Percentiles rank a stretch among this genome's conserved stretches.
Evolutionary conservation across 1,140 invertebrate genomes (phyloP).

Genomic region (Apolygus lucorum): DNA sequence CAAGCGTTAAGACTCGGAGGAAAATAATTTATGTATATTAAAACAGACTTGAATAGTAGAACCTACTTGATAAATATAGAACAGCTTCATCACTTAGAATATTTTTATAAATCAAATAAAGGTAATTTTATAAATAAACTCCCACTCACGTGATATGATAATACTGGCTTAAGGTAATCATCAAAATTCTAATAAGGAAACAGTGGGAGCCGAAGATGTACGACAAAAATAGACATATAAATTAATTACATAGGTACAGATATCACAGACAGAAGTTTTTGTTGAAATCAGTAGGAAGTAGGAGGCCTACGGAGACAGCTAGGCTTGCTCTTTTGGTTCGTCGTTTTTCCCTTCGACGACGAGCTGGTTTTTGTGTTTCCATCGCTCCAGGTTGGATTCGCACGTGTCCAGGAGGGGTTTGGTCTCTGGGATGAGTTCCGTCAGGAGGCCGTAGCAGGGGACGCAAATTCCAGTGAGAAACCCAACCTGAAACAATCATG

Average conservation of each 20-base stretch:
- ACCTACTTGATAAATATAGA: slow-evolving; percentile 9
- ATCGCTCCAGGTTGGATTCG: slow-evolving; percentile 47
- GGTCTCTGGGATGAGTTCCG: slow-evolving; percentile 58
- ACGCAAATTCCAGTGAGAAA: slow-evolving; percentile 72
- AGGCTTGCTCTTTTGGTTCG: not conserved
- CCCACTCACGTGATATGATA: slow-evolving; percentile 8
- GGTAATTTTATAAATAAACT: not conserved
- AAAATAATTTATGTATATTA: not conserved
- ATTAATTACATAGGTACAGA: slow-evolving; percentile 15
- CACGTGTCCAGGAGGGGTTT: slow-evolving; percentile 60
- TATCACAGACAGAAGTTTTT: slow-evolving; percentile 13
- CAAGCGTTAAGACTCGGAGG: not conserved
- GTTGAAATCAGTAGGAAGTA: not conserved
- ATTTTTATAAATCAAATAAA: not conserved
- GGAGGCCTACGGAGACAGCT: not conserved
- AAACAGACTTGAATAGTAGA: not conserved
- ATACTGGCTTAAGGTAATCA: slow-evolving; percentile 14
- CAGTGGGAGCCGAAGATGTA: slow-evolving; percentile 2
- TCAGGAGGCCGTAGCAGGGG: slow-evolving; percentile 65
- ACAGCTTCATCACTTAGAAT: not conserved
- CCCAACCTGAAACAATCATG: slow-evolving; percentile 49
- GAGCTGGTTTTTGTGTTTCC: slow-evolving; percentile 39
- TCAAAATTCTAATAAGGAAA: slow-evolving; percentile 5
- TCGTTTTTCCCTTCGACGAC: slow-evolving; percentile 2
- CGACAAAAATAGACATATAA: slow-evolving; percentile 14